Evolutionary conservation across 37 sponge, comb jelly and placozoan genomes (phyloP).

Genomic region (Amphimedon queenslandica): DNA sequence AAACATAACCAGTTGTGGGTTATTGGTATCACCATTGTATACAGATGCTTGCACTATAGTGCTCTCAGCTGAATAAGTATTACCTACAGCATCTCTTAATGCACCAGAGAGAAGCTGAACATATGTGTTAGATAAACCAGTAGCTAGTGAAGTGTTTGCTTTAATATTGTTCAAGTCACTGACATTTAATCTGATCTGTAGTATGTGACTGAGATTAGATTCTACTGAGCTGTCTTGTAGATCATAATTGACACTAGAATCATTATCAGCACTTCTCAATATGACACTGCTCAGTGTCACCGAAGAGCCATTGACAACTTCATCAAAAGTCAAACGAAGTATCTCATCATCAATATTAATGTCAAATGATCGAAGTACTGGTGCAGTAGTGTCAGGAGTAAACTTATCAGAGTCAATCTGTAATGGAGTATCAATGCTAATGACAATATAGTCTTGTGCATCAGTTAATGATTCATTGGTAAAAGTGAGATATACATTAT

Average conservation of each 20-base stretch:
- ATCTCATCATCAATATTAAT: slow-evolving; percentile 72
- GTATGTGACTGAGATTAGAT: slow-evolving; percentile 10
- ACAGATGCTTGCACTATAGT: slow-evolving; percentile 17
- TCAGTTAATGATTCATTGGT: slow-evolving; percentile 64
- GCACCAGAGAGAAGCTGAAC: slow-evolving; percentile 25
- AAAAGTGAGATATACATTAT: slow-evolving; percentile 59
- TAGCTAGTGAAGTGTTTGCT: slow-evolving; percentile 48
- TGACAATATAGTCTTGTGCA: slow-evolving; percentile 50
- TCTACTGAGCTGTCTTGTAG: slow-evolving; percentile 39
- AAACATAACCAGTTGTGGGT: slow-evolving; percentile 61
- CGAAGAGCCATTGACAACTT: slow-evolving; percentile 50
- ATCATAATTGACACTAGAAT: slow-evolving; percentile 1
- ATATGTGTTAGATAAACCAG: slow-evolving; percentile 49
- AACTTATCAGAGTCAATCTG: slow-evolving; percentile 9
- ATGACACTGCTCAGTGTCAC: slow-evolving; percentile 36
- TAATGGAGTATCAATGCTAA: slow-evolving; percentile 23
- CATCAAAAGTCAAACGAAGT: slow-evolving; percentile 59
- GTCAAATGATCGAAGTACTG: slow-evolving; percentile 47
- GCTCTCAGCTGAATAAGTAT: slow-evolving; percentile 29
- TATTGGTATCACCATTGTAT: slow-evolving; percentile 49
- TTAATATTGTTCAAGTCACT: slow-evolving; percentile 70
- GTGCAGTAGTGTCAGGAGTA: slow-evolving; percentile 60
- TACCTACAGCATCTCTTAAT: slow-evolving; percentile 51
- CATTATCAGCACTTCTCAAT: slow-evolving; percentile 31
- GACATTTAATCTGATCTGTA: slow-evolving; percentile 29